Conservation (phyloP, 2,797 vertebrate genomes). For the Anguilla anguilla region DNA sequence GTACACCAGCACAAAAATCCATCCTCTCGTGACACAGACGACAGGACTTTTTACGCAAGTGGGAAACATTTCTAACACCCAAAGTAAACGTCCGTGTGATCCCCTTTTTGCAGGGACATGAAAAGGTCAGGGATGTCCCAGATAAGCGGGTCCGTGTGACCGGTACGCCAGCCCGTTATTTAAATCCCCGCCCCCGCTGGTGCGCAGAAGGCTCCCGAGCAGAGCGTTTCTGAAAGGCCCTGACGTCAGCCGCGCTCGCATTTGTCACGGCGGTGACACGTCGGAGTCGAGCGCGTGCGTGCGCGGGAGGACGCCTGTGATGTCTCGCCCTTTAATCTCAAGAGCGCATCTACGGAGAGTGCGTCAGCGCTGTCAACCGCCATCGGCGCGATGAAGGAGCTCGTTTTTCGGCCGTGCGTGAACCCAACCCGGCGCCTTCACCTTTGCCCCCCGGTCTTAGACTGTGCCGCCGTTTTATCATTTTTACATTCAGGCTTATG, state of each 20-base stretch:
- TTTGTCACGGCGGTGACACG: neutral
- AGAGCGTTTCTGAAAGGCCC: neutral
- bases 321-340: neutral
- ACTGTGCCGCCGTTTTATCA: neutral
- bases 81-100: neutral
- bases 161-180: neutral
- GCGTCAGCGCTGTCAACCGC: neutral
- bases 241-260: neutral
- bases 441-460: neutral
- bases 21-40: neutral
- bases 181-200: neutral
- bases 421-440: neutral
- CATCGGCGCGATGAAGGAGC: neutral
- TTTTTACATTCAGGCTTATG: neutral
- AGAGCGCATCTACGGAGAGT: neutral
- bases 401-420: neutral
- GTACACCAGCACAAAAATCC: neutral
- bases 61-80: conserved; percentile 19
- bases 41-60: neutral
- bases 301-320: neutral
- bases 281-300: neutral
- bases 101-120: neutral
- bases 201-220: neutral
- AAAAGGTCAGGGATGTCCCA: conserved; percentile 11
- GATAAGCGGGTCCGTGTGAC: neutral